Percentiles rank a stretch among this genome's conserved stretches.
These are phyloP conservation scores for Porites divaricata DNA, from an alignment of 92 coral and sea anemone genomes.

Conservation along the genomic window DNA sequence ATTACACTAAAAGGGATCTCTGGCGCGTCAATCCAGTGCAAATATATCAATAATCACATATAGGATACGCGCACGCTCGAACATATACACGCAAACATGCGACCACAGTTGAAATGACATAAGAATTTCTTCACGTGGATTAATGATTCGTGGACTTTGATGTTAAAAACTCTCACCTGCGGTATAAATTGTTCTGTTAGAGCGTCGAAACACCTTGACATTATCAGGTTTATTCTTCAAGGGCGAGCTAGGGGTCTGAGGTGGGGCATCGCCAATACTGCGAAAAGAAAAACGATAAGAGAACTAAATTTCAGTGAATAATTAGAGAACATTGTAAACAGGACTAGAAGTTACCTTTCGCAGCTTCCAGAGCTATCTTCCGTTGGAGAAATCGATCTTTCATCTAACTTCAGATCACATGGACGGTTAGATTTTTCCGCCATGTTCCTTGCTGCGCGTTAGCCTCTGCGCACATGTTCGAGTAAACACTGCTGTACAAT, in stretches of 20 bases:
- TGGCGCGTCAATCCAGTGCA: no score
- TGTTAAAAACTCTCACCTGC: constrained; percentile 61
- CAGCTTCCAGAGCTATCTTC: constrained; percentile 79
- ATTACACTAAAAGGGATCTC: no score
- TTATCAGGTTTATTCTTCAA: constrained; percentile 63
- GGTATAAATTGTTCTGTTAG: constrained; percentile 82
- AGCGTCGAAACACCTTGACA: constrained; percentile 69
- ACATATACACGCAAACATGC: no score
- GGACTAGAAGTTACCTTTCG: constrained; percentile 54
- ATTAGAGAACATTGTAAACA: background rate
- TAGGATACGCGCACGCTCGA: no score
- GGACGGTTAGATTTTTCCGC: constrained; percentile 64
- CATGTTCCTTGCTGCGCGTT: constrained; percentile 63
- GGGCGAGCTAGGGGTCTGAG: constrained; percentile 67
- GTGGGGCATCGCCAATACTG: constrained; percentile 37
- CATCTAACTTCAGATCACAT: constrained; percentile 41
- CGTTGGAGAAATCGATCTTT: constrained; percentile 70
- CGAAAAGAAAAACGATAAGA: constrained; percentile 11
- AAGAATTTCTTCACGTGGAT: no score
- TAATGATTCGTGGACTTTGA: no score
- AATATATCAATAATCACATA: no score
- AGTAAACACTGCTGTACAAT: constrained; percentile 17
- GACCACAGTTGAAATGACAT: no score
- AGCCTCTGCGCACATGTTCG: constrained; percentile 1
- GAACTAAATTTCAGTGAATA: background rate